Conservation (phyloP, 2,113 vertebrate genomes). For the Verasper variegatus region DNA sequence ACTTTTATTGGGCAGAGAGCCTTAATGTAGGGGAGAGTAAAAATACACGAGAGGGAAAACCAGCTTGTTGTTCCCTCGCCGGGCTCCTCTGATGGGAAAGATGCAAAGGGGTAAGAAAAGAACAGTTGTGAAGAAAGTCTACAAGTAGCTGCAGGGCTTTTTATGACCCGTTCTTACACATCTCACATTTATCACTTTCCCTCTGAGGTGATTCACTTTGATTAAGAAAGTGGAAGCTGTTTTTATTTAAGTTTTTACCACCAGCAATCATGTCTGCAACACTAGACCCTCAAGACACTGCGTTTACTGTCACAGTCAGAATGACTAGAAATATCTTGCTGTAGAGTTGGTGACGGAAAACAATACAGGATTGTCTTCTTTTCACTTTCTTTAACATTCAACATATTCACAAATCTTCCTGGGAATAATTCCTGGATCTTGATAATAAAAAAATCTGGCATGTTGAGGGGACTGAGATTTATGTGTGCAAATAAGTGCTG, state of each 20-base stretch:
- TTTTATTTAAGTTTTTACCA: background rate
- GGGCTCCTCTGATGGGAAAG: conserved; percentile 33
- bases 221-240: background rate
- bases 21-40: conserved; percentile 46
- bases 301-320: too few species aligned
- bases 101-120: background rate
- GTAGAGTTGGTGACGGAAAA: too few species aligned
- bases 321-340: too few species aligned
- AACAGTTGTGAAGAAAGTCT: background rate
- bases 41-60: conserved; percentile 26
- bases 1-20: conserved; percentile 64
- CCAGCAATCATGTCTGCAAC: too few species aligned
- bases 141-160: conserved; percentile 1
- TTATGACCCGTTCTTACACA: background rate
- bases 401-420: too few species aligned
- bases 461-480: too few species aligned
- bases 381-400: too few species aligned
- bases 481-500: too few species aligned
- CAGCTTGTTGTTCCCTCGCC: conserved; percentile 26
- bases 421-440: too few species aligned
- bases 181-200: background rate
- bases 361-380: too few species aligned
- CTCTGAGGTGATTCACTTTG: conserved; percentile 1
- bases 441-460: too few species aligned
- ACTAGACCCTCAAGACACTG: background rate